Evolutionary conservation across 2,113 vertebrate species (phyloP).

Genomic region (Oplegnathus fasciatus): DNA sequence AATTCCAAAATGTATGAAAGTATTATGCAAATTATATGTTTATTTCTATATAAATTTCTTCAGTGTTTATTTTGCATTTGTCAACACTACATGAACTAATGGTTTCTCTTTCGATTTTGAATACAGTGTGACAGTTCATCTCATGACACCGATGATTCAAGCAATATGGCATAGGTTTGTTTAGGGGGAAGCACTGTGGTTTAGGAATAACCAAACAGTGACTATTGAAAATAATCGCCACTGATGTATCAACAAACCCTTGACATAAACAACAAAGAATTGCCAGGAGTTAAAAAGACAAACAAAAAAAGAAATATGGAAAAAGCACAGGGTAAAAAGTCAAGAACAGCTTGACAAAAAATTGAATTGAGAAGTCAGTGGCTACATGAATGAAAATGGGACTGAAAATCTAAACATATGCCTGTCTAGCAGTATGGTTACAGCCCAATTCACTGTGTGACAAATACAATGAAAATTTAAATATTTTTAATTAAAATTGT

Average conservation of each 20-base stretch:
- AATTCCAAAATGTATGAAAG: neutral
- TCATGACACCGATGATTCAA: constrained; percentile 41
- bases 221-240: neutral
- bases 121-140: constrained; percentile 36
- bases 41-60: neutral
- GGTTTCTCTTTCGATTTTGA: constrained; percentile 52
- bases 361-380: neutral
- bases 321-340: neutral
- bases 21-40: neutral
- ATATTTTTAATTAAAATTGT: no score
- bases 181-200: neutral
- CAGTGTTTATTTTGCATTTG: neutral
- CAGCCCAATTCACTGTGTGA: neutral
- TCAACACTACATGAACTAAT: neutral
- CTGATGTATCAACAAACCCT: neutral
- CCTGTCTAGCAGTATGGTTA: no score
- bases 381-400: neutral
- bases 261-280: neutral
- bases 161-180: neutral
- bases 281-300: neutral
- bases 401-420: neutral
- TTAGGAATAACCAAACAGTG: neutral
- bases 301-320: neutral
- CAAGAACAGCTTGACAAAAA: neutral
- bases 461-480: neutral